phyloP scores from a whole-genome alignment of 2,888 invertebrate species.

The Stenodema calcarata region DNA sequence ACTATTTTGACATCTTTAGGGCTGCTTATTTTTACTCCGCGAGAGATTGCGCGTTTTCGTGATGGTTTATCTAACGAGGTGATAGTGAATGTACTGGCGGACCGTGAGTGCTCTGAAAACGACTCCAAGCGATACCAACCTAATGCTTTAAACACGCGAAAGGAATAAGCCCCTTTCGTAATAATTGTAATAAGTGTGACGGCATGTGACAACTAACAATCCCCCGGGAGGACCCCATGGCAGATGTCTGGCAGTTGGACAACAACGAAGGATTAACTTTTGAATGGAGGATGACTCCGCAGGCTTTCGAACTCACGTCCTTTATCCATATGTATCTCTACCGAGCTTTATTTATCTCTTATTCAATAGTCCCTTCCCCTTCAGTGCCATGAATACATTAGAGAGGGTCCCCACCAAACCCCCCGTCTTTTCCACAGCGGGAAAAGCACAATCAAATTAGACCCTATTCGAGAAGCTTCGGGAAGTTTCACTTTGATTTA shows the following conservation, averaged over 20 bases:
- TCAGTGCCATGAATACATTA: constrained; percentile 8
- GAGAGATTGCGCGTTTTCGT: too few species aligned
- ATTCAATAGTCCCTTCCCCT: background rate
- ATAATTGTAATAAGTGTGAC: background rate
- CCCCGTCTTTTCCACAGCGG: background rate
- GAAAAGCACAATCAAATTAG: constrained; percentile 28
- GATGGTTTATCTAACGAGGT: too few species aligned
- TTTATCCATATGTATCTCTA: constrained; percentile 31
- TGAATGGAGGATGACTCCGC: constrained; percentile 29
- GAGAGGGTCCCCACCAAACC: background rate
- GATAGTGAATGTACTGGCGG: too few species aligned
- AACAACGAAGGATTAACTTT: constrained; percentile 37
- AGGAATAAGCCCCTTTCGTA: background rate
- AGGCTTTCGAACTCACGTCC: background rate
- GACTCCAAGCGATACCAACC: too few species aligned
- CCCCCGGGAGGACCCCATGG: background rate
- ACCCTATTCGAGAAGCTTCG: constrained; percentile 16
- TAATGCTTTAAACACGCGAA: background rate
- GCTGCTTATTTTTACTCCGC: too few species aligned
- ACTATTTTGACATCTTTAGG: too few species aligned
- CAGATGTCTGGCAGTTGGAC: constrained; percentile 36
- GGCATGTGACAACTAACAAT: background rate
- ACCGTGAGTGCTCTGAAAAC: too few species aligned
- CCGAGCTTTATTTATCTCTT: constrained; percentile 37
- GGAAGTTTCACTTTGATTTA: constrained; percentile 5